Percentiles rank a stretch among this genome's conserved stretches.
phyloP scores from a whole-genome alignment of 2,797 vertebrate genomes.

The Caiman crocodilus region DNA sequence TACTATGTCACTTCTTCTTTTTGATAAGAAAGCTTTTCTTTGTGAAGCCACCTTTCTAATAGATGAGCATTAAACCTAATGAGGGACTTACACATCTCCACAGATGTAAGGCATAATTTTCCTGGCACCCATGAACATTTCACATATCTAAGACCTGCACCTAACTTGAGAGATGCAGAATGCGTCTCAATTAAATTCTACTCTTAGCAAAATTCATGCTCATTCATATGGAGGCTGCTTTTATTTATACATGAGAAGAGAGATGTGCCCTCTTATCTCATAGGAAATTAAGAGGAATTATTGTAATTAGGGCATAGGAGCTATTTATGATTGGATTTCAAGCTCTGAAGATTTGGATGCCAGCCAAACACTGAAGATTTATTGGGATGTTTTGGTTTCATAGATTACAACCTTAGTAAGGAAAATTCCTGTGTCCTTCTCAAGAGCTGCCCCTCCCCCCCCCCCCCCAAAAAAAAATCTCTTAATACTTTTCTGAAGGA shows the following conservation, averaged over 20 bases:
- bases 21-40: constrained; percentile 33
- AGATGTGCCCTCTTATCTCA: constrained; percentile 4
- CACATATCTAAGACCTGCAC: constrained; percentile 55
- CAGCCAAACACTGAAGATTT: not conserved
- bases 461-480: not conserved
- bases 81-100: constrained; percentile 62
- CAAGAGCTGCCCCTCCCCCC: not conserved
- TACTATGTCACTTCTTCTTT: not conserved
- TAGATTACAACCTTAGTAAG: not conserved
- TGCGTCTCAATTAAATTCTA: constrained; percentile 62
- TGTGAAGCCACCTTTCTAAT: constrained; percentile 44
- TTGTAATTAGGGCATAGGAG: constrained; percentile 25
- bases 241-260: not conserved
- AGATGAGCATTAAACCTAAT: constrained; percentile 67
- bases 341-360: not conserved
- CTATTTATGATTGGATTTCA: not conserved
- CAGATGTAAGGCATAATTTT: constrained; percentile 54
- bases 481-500: not conserved
- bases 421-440: not conserved
- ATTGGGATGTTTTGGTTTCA: constrained; percentile 6
- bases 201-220: constrained; percentile 40
- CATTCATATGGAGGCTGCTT: not conserved
- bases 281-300: constrained; percentile 34
- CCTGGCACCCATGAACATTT: constrained; percentile 39
- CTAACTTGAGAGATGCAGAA: constrained; percentile 48